Evolutionary conservation across 1,140 invertebrate species (phyloP), one percentile per base, ranked within the genome.

Genomic region (Drosophila teissieri): DNA sequence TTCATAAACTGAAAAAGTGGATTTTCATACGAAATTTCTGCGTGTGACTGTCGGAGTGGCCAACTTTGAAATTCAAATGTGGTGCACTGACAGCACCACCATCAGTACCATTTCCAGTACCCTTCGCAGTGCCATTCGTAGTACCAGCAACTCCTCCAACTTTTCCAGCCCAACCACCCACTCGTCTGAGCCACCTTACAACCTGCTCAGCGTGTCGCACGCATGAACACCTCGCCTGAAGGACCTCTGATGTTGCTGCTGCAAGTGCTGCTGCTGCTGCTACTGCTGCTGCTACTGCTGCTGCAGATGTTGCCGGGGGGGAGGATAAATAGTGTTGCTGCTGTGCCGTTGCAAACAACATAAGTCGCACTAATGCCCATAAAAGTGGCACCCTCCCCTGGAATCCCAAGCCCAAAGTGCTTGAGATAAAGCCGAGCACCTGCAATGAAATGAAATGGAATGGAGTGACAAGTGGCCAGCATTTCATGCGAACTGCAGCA

Each of bases 1-100:
- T 88, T 88, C 83, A 83, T 88, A 88, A 89, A 88, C 84, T 88
- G 83, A 88, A 88, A 86, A 89, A 88, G 83, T 88, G 83, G 83
- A 89, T 88, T 89, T 88, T 88, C 83, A 88, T 88, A 88, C 79
- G 83, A 88, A 88, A 88, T 88, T 89, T 42, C 86, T 86, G 84
- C 77, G 75, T 79, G 77, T 79, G 80, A 72, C 65, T 72, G 65
- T 70, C 36, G 64, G 67, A 49, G 57, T 27, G 62, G 17, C 36
- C 67, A 78, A 78, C 78, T 85, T 80, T 86, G 81, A 88, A 88
- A 88, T 88, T 88, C 83, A 88, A 88, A 88, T 88, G 84, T 65
- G 76, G 45, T 63, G 60, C 78, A 83, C 46, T 86, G 83, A 86
- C 83, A 86, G 83, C 63, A 12, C 44, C 14, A 36, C 37, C 40